Percentiles rank a stretch among this genome's conserved stretches.
These are phyloP conservation scores for Aspidoscelis tigris DNA, from an alignment of 2,113 vertebrate genomes.

Conservation along the genomic window DNA sequence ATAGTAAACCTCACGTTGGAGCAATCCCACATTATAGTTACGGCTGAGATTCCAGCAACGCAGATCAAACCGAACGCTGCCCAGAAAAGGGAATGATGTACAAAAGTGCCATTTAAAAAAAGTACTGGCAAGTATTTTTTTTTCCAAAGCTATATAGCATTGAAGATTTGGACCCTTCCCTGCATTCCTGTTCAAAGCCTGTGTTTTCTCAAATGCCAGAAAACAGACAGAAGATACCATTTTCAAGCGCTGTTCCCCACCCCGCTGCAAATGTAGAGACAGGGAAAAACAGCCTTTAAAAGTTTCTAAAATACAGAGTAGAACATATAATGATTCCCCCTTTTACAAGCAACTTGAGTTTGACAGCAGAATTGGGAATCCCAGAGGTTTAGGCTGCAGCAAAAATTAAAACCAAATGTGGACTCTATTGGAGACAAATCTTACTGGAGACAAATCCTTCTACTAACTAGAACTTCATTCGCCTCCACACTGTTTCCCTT, in stretches of 20 bases:
- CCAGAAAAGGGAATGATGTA: slow-evolving; percentile 10
- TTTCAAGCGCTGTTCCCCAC: neutral
- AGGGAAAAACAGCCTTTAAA: neutral
- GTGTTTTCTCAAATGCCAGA: neutral
- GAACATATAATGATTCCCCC: too few relatives aligned
- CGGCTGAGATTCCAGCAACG: slow-evolving; percentile 58
- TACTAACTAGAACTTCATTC: slow-evolving; percentile 57
- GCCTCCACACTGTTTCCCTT: slow-evolving; percentile 45
- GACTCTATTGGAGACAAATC: slow-evolving; percentile 28
- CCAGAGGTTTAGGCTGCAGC: slow-evolving; percentile 39
- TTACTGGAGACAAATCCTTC: slow-evolving; percentile 38
- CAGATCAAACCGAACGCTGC: slow-evolving; percentile 45
- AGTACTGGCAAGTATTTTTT: too few relatives aligned
- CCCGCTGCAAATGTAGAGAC: neutral
- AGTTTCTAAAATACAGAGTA: neutral
- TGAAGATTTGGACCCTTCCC: slow-evolving; percentile 7
- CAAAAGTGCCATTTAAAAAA: slow-evolving; percentile 8
- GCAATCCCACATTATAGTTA: slow-evolving; percentile 65
- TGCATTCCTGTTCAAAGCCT: slow-evolving; percentile 8
- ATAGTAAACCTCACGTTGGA: slow-evolving; percentile 77
- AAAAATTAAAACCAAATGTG: slow-evolving; percentile 40
- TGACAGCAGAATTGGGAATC: neutral
- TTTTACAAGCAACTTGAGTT: slow-evolving; percentile 12
- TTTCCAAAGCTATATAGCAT: neutral
- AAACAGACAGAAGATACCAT: neutral